phyloP scores from a whole-genome alignment of 2,113 vertebrate genomes.

The Bubo blakistoni region DNA sequence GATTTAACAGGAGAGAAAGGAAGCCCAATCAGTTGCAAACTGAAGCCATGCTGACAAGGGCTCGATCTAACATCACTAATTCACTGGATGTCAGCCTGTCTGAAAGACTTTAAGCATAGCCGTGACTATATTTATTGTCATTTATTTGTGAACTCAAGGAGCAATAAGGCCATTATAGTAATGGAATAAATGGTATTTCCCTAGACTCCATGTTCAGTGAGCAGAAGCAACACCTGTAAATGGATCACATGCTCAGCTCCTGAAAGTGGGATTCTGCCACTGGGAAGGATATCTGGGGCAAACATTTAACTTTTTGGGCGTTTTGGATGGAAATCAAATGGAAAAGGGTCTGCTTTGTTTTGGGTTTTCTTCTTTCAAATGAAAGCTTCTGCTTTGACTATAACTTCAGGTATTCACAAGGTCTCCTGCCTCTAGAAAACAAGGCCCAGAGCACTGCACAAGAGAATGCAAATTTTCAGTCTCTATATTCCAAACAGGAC shows the following conservation, averaged over 20 bases:
- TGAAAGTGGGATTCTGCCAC: background rate
- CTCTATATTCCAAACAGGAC: background rate
- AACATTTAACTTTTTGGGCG: rapidly evolving
- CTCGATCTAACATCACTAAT: background rate
- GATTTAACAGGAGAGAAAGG: background rate
- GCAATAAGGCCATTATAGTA: background rate
- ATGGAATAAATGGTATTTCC: background rate
- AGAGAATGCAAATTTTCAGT: background rate
- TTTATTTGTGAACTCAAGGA: background rate
- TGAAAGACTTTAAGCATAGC: background rate
- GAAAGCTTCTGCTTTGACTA: background rate
- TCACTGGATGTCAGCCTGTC: background rate
- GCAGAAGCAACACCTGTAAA: background rate
- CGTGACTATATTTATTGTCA: background rate
- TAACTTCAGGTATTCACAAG: background rate
- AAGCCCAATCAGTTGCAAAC: background rate
- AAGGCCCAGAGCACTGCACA: background rate
- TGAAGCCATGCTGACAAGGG: background rate
- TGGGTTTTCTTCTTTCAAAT: background rate
- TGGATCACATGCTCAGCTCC: background rate
- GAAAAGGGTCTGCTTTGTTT: background rate
- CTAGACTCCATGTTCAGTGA: background rate
- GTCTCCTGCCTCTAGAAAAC: background rate
- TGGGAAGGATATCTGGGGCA: background rate
- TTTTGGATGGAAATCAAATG: background rate